phyloP scores from a whole-genome alignment of 2,888 invertebrate genomes.

The Chymomyza caudatula region DNA sequence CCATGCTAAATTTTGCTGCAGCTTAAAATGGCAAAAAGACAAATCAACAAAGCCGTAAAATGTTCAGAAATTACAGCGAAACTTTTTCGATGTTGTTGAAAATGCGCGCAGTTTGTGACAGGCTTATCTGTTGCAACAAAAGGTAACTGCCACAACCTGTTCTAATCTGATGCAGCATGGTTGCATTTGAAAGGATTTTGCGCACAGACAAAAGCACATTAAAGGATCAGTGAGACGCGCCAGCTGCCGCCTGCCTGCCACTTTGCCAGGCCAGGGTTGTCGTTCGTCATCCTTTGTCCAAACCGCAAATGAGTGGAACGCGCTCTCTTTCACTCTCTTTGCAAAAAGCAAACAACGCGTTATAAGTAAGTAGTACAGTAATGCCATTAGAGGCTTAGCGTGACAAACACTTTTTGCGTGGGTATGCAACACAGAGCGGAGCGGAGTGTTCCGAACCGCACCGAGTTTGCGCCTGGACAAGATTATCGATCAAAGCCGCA shows the following conservation, averaged over 20 bases:
- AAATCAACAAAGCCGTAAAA: conserved; percentile 28
- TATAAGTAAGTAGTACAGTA: conserved; percentile 26
- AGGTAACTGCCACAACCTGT: conserved; percentile 49
- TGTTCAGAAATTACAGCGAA: conserved; percentile 46
- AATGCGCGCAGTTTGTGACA: conserved; percentile 13
- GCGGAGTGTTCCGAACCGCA: conserved; percentile 1
- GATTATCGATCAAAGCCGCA: conserved; percentile 74
- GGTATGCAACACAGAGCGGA: neutral
- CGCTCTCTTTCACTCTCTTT: too few species aligned
- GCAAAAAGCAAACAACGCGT: conserved; percentile 23
- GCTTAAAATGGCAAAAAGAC: conserved; percentile 10
- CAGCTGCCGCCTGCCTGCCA: conserved; percentile 19
- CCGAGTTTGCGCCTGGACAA: conserved; percentile 42
- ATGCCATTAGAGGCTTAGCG: conserved; percentile 63
- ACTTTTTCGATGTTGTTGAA: conserved; percentile 34
- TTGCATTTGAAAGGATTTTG: conserved; percentile 72
- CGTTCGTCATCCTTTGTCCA: conserved; percentile 10
- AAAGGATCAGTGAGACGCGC: conserved; percentile 55
- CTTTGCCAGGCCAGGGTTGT: conserved; percentile 13
- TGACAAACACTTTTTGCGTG: conserved; percentile 55
- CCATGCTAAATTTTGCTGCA: neutral
- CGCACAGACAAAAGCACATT: conserved; percentile 67
- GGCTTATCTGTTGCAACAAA: conserved; percentile 32
- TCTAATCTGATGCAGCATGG: conserved; percentile 70
- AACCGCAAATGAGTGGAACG: conserved; percentile 8